A percentile compares a stretch with the other conserved stretches of the same genome.
Conservation (phyloP, 2,113 vertebrate genomes). For the Riparia riparia region DNA sequence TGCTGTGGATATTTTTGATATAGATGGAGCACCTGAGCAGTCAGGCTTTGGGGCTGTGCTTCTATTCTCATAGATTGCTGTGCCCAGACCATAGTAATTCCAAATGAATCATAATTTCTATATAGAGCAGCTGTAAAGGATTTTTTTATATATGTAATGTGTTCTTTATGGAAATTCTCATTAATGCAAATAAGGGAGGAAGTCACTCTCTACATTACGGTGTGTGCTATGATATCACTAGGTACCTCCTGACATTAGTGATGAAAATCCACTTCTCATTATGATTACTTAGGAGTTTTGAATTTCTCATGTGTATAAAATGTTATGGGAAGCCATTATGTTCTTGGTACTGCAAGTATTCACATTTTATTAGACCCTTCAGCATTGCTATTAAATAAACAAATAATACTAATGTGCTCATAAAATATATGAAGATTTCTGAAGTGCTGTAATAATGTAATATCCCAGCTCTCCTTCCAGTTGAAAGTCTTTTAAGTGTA, state of each 20-base stretch:
- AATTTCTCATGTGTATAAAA: conserved; percentile 62
- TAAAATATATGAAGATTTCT: conserved; percentile 55
- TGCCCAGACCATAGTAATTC: background rate
- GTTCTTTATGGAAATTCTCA: conserved; percentile 64
- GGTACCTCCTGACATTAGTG: conserved; percentile 43
- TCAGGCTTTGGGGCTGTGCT: background rate
- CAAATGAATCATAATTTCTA: conserved; percentile 36
- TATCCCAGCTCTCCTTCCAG: background rate
- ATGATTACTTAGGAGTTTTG: conserved; percentile 59
- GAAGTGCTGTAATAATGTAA: conserved; percentile 50
- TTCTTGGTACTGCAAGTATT: conserved; percentile 46
- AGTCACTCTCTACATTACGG: conserved; percentile 36
- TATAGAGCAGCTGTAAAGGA: conserved; percentile 34
- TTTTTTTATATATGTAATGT: conserved; percentile 37
- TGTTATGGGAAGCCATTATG: conserved; percentile 65
- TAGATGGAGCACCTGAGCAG: background rate
- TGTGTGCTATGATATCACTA: background rate
- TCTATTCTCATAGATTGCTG: background rate
- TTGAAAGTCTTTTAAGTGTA: background rate
- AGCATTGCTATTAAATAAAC: conserved; percentile 67
- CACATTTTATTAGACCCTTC: conserved; percentile 68
- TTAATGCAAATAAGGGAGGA: conserved; percentile 59
- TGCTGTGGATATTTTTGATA: background rate
- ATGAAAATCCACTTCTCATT: conserved; percentile 59
- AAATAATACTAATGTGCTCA: conserved; percentile 64